Percentiles rank a stretch among this genome's conserved stretches.
Conservation (phyloP, 2,113 vertebrate genomes). For the Semicossyphus pulcher region DNA sequence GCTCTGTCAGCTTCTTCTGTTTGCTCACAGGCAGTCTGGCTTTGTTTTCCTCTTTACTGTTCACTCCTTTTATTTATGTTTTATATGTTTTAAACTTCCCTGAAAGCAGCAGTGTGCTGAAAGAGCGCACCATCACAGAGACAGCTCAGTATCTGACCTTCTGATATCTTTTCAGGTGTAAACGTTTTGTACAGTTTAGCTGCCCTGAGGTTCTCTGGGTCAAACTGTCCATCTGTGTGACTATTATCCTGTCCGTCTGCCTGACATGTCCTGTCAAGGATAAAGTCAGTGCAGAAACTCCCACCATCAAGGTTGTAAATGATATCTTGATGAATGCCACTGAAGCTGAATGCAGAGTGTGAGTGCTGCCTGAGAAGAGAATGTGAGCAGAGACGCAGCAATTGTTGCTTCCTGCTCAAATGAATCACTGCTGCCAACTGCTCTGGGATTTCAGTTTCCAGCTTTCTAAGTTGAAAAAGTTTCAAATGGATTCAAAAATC, state of each 20-base stretch:
- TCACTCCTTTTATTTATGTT: not conserved
- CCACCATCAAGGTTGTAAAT: no score
- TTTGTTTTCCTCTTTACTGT: no score
- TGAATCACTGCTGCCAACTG: not conserved
- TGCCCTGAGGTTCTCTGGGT: not conserved
- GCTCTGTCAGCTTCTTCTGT: slow-evolving; percentile 32
- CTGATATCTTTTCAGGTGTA: no score
- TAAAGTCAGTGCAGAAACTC: no score
- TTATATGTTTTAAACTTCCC: no score
- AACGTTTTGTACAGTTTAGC: not conserved
- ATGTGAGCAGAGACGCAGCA: no score
- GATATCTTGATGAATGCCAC: not conserved
- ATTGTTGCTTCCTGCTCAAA: not conserved
- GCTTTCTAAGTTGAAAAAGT: no score
- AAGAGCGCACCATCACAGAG: no score
- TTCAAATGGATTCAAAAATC: no score
- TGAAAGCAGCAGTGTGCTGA: no score
- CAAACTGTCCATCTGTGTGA: not conserved
- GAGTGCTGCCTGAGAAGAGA: not conserved
- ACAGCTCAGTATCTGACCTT: not conserved
- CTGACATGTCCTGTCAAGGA: not conserved
- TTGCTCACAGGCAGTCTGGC: not conserved
- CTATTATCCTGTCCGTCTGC: not conserved
- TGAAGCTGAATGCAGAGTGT: slow-evolving; percentile 6
- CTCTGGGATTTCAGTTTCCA: slow-evolving; percentile 5